phyloP scores from a whole-genome alignment of 2,888 invertebrate genomes.

The Eupithecia subumbrata region DNA sequence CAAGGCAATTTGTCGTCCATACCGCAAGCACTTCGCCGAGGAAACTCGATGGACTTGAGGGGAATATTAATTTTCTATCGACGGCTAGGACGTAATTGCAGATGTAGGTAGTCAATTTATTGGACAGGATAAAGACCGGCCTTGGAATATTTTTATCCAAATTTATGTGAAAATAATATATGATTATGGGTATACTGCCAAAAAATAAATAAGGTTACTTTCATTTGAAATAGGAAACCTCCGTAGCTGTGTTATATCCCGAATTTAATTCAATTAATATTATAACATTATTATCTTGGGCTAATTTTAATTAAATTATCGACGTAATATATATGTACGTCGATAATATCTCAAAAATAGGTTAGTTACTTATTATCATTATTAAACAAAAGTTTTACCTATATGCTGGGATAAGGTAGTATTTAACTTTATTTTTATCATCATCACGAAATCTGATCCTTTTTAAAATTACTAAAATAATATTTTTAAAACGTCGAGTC shows the following conservation, averaged over 20 bases:
- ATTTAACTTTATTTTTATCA: too few relatives aligned
- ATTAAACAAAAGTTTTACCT: too few relatives aligned
- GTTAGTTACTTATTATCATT: neutral
- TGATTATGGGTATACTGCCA: too few relatives aligned
- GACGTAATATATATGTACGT: too few relatives aligned
- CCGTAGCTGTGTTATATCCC: too few relatives aligned
- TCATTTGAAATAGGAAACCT: neutral
- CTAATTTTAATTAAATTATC: too few relatives aligned
- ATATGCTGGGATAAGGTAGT: too few relatives aligned
- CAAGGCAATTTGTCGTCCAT: slow-evolving; percentile 22
- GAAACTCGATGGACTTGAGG: slow-evolving; percentile 5
- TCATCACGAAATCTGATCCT: too few relatives aligned
- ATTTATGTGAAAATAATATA: neutral
- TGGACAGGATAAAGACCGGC: neutral
- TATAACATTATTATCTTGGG: too few relatives aligned
- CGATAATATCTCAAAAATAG: too few relatives aligned
- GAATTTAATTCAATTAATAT: too few relatives aligned
- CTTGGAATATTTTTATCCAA: neutral
- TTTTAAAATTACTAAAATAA: too few relatives aligned
- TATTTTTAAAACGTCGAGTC: neutral
- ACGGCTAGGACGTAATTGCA: neutral
- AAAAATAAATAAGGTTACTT: neutral
- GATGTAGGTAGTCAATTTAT: neutral
- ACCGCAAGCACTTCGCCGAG: neutral
- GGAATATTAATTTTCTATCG: slow-evolving; percentile 19